Base-by-base conservation (phyloP, 2,888 invertebrate genomes). In the Drosophila mercatorum region DNA sequence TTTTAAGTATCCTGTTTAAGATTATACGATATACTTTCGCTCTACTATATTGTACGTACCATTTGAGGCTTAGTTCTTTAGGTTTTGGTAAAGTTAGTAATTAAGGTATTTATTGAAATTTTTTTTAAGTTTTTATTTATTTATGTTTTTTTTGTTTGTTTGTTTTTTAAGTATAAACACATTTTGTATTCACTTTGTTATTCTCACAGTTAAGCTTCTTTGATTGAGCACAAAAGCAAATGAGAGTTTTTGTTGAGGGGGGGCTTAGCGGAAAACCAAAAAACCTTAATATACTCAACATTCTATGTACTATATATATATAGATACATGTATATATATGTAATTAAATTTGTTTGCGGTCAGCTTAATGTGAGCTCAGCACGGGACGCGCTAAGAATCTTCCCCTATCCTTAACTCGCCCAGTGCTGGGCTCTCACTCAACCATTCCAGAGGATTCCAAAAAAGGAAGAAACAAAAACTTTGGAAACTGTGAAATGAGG, bases 191-290 rank as follows among this genome's bases (percentile, higher is more conserved):
- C 76, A 61, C 78, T 86, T 83, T 78, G 69, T 81, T 78, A 83
- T 89, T 91, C 91, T 92, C 92, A 92, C 92, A 92, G 92, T 91
- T 91, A 92, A 92, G 92, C 92, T 92, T 92, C 90, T 92, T 91
- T 90, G 90, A 91, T 92, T 92, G 92, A 92, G 92, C 92, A 91
- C 91, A 91, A 91, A 90, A 92, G 91, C 91, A 91, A 88, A 89
- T 80, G 78, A 88, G 86, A 89, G 75, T 75, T 68, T 53, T 81
- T 74, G 40, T 63, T 61, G 63, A 66, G 51, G 66, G 55, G 57
- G 72, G 68, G 68, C 47, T 47, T 67, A 67, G 75, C 76, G 60
- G 72, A 68, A 69, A 70, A 67, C 62, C n/a, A 68, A 71, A 72
- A 56, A 57, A 78, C 75, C 78, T 76, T 78, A 80, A 73, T 55